Evolutionary conservation across 1,140 invertebrate species (phyloP).

Genomic region (Trichomalopsis sarcophagae): DNA sequence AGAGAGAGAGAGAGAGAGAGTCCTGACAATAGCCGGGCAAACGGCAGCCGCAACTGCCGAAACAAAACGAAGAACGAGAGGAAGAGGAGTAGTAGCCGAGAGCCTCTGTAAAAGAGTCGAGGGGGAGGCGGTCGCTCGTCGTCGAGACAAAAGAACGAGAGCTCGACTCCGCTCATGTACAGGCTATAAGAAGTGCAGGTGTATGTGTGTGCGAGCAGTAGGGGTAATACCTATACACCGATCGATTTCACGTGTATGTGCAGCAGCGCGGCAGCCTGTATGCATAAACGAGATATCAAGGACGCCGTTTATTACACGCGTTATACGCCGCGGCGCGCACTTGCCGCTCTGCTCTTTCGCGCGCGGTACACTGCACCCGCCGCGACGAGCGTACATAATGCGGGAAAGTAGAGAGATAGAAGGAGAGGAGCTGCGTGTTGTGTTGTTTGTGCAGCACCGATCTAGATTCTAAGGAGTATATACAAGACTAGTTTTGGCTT

Average conservation of each 20-base stretch:
- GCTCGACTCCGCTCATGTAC: background rate
- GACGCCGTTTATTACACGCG: constrained; percentile 55
- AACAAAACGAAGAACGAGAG: background rate
- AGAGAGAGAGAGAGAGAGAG: background rate
- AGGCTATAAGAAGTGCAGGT: background rate
- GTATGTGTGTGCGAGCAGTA: too few relatives aligned
- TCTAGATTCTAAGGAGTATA: too few relatives aligned
- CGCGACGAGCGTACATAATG: background rate
- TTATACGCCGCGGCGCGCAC: constrained; percentile 50
- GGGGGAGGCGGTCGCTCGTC: background rate
- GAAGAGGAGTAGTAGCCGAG: background rate
- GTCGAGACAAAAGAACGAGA: constrained; percentile 21
- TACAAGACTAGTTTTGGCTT: too few relatives aligned
- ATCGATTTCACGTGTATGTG: constrained; percentile 16
- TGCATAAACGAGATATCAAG: constrained; percentile 1
- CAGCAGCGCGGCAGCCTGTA: constrained; percentile 54
- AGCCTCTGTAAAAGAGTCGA: constrained; percentile 3
- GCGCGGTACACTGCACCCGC: background rate
- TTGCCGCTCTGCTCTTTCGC: constrained; percentile 43
- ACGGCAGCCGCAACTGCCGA: background rate
- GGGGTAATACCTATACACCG: background rate
- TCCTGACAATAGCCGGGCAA: too few relatives aligned
- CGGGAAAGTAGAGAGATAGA: constrained; percentile 46
- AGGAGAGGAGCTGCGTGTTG: constrained; percentile 41
- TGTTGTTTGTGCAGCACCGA: too few relatives aligned